Evolutionary conservation across 1,140 invertebrate species (phyloP), one percentile per base, ranked within the genome.

Genomic region (Microplitis demolitor): DNA sequence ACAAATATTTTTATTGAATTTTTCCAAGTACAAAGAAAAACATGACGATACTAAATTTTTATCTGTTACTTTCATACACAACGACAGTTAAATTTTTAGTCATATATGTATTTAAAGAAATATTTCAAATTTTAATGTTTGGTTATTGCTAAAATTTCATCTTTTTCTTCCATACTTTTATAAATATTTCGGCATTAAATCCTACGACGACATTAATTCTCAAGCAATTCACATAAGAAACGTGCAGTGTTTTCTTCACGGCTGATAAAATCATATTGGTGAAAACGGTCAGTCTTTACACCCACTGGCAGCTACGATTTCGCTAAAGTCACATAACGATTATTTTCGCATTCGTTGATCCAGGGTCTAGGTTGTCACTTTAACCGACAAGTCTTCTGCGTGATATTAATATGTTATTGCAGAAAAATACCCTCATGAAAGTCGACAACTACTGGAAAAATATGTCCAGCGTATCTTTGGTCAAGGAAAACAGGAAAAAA

Each of bases 391-490:
- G 80, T 85, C 82, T 84, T 76, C 66, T 66, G 69, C 69, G 70
- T 60, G 83, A 85, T 87, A 87, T 87, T 87, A 87, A 87, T 87
- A 87, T 85, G 86, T 87, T 87, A 87, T 87, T 87, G 86, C 83
- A 80, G 79, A 83, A 84, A 87, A 83, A 83, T 83, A 80, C 79
- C 79, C 85, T 87, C 85, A 86, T 87, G 85, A 87, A 87, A 87
- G 85, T 87, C 85, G 85, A 87, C 82, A 83, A 85, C 83, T 80
- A 83, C 24, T 75, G 78, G 77, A 82, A 83, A 86, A 87, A 87
- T 87, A 86, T 86, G 84, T 87, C 78, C 13, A 31, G 14, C 14
- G 63, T 51, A 66, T 66, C 45, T 66, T 45, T n/a, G 14, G 63
- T 50, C 37, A 37, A 45, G 13, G 14, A 58, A 37, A 58, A 69